These are phyloP conservation scores for Neuroterus valhalla DNA, from an alignment of 1,140 invertebrate species.

Conservation along the genomic window DNA sequence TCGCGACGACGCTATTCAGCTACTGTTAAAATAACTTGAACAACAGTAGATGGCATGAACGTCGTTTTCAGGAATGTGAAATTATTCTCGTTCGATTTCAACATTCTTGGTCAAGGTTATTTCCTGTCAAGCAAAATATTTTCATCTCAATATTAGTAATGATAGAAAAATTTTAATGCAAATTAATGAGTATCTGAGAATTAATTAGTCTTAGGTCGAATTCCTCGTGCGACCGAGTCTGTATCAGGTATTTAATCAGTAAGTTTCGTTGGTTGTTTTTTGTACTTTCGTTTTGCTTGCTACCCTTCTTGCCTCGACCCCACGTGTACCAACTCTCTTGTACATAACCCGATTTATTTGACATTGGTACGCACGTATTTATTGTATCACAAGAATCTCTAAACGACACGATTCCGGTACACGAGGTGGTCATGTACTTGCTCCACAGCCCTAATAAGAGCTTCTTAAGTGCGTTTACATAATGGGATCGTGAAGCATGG, in stretches of 20 bases:
- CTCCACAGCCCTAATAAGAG: slow-evolving; percentile 31
- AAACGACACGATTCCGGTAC: slow-evolving; percentile 25
- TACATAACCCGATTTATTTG: slow-evolving; percentile 29
- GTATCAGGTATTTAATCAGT: slow-evolving; percentile 30
- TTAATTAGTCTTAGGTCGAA: slow-evolving; percentile 17
- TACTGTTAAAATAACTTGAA: no score
- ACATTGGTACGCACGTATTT: slow-evolving; percentile 30
- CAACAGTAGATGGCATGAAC: no score
- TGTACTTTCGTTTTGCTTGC: slow-evolving; percentile 19
- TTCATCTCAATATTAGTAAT: not conserved
- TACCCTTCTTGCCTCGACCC: slow-evolving; percentile 7
- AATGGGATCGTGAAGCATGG: slow-evolving; percentile 50
- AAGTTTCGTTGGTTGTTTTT: slow-evolving; percentile 24
- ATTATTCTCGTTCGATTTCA: no score
- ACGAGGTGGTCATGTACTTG: slow-evolving; percentile 29
- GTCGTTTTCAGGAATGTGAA: no score
- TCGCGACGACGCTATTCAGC: no score
- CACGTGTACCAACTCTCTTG: slow-evolving; percentile 24
- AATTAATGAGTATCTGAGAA: not conserved
- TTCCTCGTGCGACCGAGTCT: slow-evolving; percentile 8
- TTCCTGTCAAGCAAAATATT: no score
- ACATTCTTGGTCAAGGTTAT: no score
- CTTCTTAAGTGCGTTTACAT: slow-evolving; percentile 44
- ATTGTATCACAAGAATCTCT: slow-evolving; percentile 31
- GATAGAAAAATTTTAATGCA: not conserved